Conservation (phyloP, 2,797 vertebrate species). For the Falco rusticolus region DNA sequence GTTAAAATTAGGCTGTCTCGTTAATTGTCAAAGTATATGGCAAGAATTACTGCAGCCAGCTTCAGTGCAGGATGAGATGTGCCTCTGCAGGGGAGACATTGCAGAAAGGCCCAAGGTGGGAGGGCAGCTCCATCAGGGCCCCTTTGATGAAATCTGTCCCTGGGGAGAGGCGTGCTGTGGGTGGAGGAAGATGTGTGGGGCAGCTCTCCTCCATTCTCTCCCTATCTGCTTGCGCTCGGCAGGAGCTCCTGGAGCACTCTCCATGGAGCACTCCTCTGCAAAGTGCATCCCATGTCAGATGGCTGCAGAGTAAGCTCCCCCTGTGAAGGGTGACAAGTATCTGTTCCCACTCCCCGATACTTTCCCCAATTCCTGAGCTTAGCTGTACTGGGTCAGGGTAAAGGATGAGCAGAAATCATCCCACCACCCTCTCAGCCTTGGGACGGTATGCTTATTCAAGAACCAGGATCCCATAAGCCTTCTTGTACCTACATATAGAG, state of each 20-base stretch:
- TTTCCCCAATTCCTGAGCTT: neutral
- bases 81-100: slow-evolving; percentile 17
- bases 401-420: neutral
- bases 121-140: neutral
- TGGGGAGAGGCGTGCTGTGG: neutral
- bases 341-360: neutral
- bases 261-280: rapidly evolving
- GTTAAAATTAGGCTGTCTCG: slow-evolving; percentile 43
- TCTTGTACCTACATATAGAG: neutral
- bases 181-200: rapidly evolving
- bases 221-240: rapidly evolving
- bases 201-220: neutral
- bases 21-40: slow-evolving; percentile 24
- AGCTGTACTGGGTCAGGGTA: neutral
- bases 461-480: neutral
- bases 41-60: slow-evolving; percentile 37
- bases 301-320: neutral
- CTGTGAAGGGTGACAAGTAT: neutral
- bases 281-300: rapidly evolving
- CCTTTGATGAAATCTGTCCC: neutral
- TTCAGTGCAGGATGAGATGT: slow-evolving; percentile 29
- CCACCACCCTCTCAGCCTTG: neutral
- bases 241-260: neutral
- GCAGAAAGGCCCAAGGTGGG: neutral
- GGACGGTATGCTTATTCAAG: neutral